Base-by-base conservation (phyloP, 2,797 vertebrate genomes). In the Alosa sapidissima region DNA sequence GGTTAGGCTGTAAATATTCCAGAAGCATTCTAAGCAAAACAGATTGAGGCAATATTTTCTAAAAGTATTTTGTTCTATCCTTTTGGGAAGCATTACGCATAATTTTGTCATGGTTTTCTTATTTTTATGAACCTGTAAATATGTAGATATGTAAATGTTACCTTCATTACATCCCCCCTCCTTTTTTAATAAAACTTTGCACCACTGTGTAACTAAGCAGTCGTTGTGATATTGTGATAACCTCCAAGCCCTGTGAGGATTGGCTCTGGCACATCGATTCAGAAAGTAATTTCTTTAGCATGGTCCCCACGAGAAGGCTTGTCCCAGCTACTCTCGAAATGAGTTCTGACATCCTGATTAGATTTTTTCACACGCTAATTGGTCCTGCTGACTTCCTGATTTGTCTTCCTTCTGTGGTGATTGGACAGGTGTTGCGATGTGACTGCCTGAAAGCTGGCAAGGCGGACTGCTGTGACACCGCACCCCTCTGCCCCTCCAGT, bases 401-500 rank as follows among this genome's bases (percentile, higher is more conserved):
- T 14, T 75, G 33, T 41, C 16, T 19, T 72, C 36, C 9, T 7
- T 19, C 5, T 47, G 72, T 78, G 41, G 6, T 78, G 72, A 45
- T 45, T 78, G 36, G 41, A 6, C 90, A 97, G 96, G 94, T 97
- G 84, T 95, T 97, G 95, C 93, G 94, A 28, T 96, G 95, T 13
- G 96, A 97, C 90, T 96, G 92, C 0, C 86, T 94, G 83, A 91
- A 90, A 9, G 81, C 96, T 45, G 94, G 95, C 89, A 95, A 97
- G 87, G 94, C 87, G 0, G 87, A 94, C 21, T 93, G 92, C 82
- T 82, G 94, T 75, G 96, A 96, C 75, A 86, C 91, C 0, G 91
- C 93, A 0, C 91, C 93, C 0, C 91, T 96, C 84, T 96, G 93
- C 65, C 96, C 96, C 16, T 96, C 96, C 5, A 96, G 96, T 89